A percentile compares a stretch with the other conserved stretches of the same genome.
phyloP scores from a whole-genome alignment of 2,888 invertebrate genomes.

The Pasiphila rectangulata region DNA sequence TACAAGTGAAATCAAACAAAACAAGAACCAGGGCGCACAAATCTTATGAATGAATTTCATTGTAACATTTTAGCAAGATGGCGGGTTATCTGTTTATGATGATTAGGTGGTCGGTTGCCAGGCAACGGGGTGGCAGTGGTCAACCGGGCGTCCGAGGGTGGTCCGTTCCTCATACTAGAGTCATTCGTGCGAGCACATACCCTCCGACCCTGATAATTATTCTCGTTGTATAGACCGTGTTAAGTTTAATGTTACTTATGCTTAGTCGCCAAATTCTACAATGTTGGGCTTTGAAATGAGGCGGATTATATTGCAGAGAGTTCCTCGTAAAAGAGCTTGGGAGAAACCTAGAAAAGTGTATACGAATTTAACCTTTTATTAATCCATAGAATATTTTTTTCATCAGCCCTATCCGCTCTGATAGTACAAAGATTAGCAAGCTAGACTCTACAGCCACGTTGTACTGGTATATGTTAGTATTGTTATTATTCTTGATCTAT shows the following conservation, averaged over 20 bases:
- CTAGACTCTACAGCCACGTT: no score
- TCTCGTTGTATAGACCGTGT: constrained; percentile 66
- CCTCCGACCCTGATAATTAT: constrained; percentile 68
- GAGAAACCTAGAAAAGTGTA: no score
- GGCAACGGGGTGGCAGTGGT: constrained; percentile 75
- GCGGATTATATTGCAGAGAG: constrained; percentile 11
- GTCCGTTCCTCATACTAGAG: constrained; percentile 71
- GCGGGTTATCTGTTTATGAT: constrained; percentile 76
- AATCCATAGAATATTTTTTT: no score
- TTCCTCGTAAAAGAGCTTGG: neutral
- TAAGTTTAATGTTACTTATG: constrained; percentile 68
- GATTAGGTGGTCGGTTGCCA: constrained; percentile 74
- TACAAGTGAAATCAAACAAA: neutral
- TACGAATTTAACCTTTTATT: no score
- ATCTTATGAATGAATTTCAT: constrained; percentile 36
- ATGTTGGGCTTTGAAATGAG: constrained; percentile 26
- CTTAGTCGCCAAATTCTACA: constrained; percentile 33
- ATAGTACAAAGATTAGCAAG: no score
- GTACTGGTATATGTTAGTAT: no score
- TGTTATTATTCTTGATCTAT: no score
- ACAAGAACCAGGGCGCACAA: neutral
- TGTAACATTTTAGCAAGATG: constrained; percentile 59
- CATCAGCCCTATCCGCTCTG: no score
- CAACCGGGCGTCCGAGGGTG: constrained; percentile 51
- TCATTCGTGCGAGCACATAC: constrained; percentile 53